phyloP scores from a whole-genome alignment of 2,888 invertebrate genomes.

The Sylvicola cinctus region DNA sequence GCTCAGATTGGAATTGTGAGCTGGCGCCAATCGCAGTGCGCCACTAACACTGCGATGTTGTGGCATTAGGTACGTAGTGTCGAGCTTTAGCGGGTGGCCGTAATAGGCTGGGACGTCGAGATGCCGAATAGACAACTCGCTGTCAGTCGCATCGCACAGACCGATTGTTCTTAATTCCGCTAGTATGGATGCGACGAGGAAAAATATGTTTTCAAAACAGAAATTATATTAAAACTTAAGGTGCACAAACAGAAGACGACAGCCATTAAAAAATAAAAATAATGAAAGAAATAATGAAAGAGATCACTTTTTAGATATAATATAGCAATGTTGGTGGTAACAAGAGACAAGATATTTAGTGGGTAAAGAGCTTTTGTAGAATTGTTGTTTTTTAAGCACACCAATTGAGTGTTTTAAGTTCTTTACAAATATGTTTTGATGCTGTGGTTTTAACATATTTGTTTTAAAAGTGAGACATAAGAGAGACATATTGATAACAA shows the following conservation, averaged over 20 bases:
- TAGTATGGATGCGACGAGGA: slow-evolving; percentile 9
- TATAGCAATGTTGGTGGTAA: not conserved
- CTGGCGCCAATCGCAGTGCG: too few species aligned
- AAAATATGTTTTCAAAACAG: slow-evolving; percentile 4
- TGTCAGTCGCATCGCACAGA: slow-evolving; percentile 12
- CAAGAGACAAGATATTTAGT: not conserved
- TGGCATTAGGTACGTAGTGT: not conserved
- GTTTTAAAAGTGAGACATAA: not conserved
- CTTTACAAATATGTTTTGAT: too few species aligned
- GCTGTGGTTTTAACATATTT: too few species aligned
- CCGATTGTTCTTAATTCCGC: slow-evolving; percentile 18
- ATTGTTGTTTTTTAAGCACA: too few species aligned
- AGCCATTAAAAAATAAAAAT: slow-evolving; percentile 8
- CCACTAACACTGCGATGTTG: too few species aligned
- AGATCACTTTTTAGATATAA: slow-evolving; percentile 1
- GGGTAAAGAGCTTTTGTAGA: too few species aligned
- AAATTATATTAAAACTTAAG: slow-evolving; percentile 1
- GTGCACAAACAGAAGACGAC: slow-evolving; percentile 8
- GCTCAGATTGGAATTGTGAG: too few species aligned
- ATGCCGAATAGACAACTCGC: slow-evolving; percentile 12
- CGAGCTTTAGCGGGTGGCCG: slow-evolving; percentile 2
- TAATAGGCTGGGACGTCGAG: slow-evolving; percentile 1
- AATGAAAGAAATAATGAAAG: slow-evolving; percentile 7
- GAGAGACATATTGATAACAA: not conserved
- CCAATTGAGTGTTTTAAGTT: too few species aligned